These are phyloP conservation scores for Dusona sp. DNA, from an alignment of 2,888 invertebrate genomes.

Conservation along the genomic window DNA sequence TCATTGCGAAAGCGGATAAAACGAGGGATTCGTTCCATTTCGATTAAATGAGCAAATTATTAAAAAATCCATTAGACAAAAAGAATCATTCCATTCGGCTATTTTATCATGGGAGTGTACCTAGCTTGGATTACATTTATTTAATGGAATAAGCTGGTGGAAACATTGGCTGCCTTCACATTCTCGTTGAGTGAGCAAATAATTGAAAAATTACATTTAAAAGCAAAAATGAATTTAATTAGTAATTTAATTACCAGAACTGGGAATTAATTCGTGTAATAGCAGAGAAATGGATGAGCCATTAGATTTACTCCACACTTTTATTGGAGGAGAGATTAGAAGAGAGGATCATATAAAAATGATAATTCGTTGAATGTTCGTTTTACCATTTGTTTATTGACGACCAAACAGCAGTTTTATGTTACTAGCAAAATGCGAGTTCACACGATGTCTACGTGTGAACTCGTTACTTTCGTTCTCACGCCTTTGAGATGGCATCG, in stretches of 20 bases:
- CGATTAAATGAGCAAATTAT: constrained; percentile 8
- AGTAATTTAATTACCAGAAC: not conserved
- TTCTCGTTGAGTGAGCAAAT: not conserved
- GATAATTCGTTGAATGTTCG: not conserved
- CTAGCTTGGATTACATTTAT: not conserved
- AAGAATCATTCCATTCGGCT: not conserved
- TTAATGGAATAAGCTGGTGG: not conserved
- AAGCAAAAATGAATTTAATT: not conserved
- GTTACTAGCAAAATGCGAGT: not conserved
- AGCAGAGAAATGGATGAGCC: not conserved
- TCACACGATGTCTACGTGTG: constrained; percentile 2
- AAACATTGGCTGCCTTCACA: not conserved
- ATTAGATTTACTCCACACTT: no score
- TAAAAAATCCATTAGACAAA: not conserved
- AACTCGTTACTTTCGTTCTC: constrained; percentile 58
- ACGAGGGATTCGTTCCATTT: constrained; percentile 21
- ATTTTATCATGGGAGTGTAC: not conserved
- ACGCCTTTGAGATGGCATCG: constrained; percentile 30
- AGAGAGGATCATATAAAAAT: not conserved
- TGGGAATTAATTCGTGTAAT: not conserved
- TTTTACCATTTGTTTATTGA: not conserved
- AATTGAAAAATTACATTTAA: not conserved
- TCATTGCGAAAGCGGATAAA: not conserved
- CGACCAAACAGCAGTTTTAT: not conserved
- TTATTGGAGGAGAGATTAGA: no score